Conservation (phyloP, 2,113 vertebrate species). For the Erpornis zantholeuca region DNA sequence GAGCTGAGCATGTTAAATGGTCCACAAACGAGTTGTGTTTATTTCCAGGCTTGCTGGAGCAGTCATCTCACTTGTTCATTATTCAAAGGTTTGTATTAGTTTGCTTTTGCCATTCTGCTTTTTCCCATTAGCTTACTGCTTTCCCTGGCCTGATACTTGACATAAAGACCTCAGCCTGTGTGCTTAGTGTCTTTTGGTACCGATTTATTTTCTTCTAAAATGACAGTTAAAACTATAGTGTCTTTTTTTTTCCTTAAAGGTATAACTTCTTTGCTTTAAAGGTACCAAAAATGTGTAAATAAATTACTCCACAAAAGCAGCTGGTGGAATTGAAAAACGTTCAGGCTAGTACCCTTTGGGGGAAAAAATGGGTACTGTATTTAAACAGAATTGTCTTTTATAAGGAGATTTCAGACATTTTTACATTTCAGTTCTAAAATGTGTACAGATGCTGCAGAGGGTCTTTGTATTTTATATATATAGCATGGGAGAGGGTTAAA, state of each 20-base stretch:
- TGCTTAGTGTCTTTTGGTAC: slow-evolving; percentile 43
- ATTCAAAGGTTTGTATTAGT: not conserved
- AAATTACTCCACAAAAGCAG: slow-evolving; percentile 11
- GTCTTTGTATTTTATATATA: slow-evolving; percentile 49
- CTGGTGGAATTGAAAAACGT: not conserved
- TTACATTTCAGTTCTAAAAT: slow-evolving; percentile 37
- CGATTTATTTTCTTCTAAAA: not conserved
- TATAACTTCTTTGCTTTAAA: slow-evolving; percentile 4
- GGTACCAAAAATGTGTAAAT: slow-evolving; percentile 53
- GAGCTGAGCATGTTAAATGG: slow-evolving; percentile 3
- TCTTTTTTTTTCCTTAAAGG: not conserved
- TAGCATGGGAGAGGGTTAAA: not conserved
- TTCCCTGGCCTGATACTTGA: slow-evolving; percentile 47
- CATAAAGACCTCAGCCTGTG: slow-evolving; percentile 41
- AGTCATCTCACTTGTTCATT: not conserved
- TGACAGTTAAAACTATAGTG: not conserved
- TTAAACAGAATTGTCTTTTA: slow-evolving; percentile 28
- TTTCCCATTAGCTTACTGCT: not conserved
- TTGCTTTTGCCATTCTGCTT: not conserved
- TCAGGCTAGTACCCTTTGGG: not conserved
- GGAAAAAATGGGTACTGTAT: not conserved
- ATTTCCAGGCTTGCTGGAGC: not conserved
- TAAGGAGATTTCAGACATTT: slow-evolving; percentile 12
- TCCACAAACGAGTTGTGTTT: slow-evolving; percentile 1
- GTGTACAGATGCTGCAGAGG: slow-evolving; percentile 33